These are phyloP conservation scores for Pandemis cinnamomeana DNA, from an alignment of 2,888 invertebrate species.

Conservation along the genomic window DNA sequence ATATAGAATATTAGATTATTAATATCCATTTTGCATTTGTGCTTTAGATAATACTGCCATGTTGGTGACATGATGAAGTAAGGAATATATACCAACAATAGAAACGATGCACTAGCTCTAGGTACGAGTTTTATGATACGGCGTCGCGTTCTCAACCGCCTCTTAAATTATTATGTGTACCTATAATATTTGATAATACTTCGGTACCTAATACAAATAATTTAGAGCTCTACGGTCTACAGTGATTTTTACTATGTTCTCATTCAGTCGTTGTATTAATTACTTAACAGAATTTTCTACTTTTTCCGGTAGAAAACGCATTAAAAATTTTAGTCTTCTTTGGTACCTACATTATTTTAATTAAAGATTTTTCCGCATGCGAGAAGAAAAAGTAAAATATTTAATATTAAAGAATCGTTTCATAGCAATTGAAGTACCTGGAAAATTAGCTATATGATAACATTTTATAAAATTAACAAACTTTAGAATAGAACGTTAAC, in stretches of 20 bases:
- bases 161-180: background rate
- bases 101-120: background rate
- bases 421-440: conserved; percentile 16
- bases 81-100: background rate
- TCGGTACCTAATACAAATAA: too few relatives aligned
- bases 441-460: background rate
- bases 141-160: background rate
- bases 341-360: background rate
- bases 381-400: background rate
- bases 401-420: conserved; percentile 10
- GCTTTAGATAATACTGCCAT: background rate
- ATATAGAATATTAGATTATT: background rate
- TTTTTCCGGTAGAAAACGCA: background rate
- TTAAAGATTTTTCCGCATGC: background rate
- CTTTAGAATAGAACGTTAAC: background rate
- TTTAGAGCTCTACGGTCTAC: too few relatives aligned
- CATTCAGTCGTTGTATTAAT: background rate
- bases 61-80: background rate
- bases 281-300: background rate
- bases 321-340: background rate
- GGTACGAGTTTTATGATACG: background rate
- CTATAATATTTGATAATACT: background rate
- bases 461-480: background rate
- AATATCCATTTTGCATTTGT: background rate
- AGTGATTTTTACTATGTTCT: background rate